Evolutionary conservation across 1,140 invertebrate genomes (phyloP).

Genomic region (Planococcus citri): DNA sequence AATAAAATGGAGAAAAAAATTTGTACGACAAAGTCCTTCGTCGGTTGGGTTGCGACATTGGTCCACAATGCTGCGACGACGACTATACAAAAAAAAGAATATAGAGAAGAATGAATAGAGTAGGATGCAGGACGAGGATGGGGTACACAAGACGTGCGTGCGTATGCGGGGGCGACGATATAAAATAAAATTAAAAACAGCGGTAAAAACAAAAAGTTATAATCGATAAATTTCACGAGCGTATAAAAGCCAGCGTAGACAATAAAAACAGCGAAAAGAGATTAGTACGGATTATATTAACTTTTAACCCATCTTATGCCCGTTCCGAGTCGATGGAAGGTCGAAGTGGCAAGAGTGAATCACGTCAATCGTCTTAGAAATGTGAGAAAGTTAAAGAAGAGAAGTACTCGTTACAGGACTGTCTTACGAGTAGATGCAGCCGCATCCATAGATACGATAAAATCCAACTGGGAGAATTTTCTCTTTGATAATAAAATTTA

Average conservation of each 20-base stretch:
- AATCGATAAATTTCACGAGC: constrained; percentile 6
- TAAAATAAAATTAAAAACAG: constrained; percentile 4
- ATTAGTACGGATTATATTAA: constrained; percentile 8
- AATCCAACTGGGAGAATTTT: no score
- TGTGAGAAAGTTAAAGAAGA: no score
- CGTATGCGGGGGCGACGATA: neutral
- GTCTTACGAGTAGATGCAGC: no score
- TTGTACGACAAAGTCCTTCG: neutral
- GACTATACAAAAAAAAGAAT: no score
- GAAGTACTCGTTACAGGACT: no score
- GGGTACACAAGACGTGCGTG: no score
- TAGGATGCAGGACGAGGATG: no score
- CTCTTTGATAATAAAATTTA: no score
- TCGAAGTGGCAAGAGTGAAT: neutral
- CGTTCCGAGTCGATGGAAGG: no score
- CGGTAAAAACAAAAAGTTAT: neutral
- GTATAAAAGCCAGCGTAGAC: neutral
- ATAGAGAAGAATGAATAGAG: no score
- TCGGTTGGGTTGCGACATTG: neutral
- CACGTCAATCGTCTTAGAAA: neutral
- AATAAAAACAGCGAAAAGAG: constrained; percentile 7
- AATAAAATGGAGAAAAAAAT: neutral
- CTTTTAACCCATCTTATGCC: neutral
- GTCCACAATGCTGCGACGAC: no score
- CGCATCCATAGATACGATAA: no score